Evolutionary conservation across 2,888 invertebrate genomes (phyloP).

Genomic region (Galeruca laticollis): DNA sequence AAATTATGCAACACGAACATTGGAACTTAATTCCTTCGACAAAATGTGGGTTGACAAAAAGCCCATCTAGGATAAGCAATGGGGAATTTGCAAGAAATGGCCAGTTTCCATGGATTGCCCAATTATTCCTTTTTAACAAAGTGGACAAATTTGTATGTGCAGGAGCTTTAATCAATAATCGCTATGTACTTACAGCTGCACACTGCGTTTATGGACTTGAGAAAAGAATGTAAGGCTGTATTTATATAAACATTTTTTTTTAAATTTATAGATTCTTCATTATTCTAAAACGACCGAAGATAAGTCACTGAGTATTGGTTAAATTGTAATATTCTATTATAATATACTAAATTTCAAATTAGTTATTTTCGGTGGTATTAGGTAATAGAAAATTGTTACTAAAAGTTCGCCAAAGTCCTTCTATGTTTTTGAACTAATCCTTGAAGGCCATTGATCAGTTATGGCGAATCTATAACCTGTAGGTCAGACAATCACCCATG

Average conservation of each 20-base stretch:
- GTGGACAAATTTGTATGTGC: conserved; percentile 57
- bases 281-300: too few species aligned
- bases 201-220: conserved; percentile 60
- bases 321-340: too few species aligned
- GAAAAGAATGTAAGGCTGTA: conserved; percentile 26
- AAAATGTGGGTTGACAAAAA: conserved; percentile 14
- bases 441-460: too few species aligned
- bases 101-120: conserved; percentile 75
- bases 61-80: neutral
- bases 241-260: conserved; percentile 8
- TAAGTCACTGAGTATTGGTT: too few species aligned
- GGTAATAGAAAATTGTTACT: too few species aligned
- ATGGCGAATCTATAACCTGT: too few species aligned
- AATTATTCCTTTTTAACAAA: conserved; percentile 69
- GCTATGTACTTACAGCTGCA: conserved; percentile 65
- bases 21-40: conserved; percentile 15
- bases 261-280: neutral
- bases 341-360: too few species aligned
- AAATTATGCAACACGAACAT: conserved; percentile 7
- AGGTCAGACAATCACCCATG: too few species aligned
- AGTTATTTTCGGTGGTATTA: too few species aligned
- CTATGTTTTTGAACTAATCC: too few species aligned
- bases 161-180: conserved; percentile 63
- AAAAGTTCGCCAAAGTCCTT: too few species aligned
- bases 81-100: conserved; percentile 58